Base-by-base conservation (phyloP, 2,113 vertebrate species). In the Hucho hucho region DNA sequence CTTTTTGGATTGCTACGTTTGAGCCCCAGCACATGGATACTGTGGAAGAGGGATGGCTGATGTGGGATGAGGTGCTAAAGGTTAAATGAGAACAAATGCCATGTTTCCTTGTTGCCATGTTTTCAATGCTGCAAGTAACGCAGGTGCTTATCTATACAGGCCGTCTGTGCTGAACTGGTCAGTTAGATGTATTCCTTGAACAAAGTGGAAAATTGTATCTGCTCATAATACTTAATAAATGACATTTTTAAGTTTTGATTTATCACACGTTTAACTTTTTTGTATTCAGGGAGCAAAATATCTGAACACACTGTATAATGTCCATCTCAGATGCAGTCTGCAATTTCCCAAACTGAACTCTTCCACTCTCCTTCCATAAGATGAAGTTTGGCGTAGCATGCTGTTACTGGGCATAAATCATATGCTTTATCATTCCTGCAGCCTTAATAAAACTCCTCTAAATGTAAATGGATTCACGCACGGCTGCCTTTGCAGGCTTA, bases 401-500 rank as follows among this genome's bases (percentile, higher is more conserved):
- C 76, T 9, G 53, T 76, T 73, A 64, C 61, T 0, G 1, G 79
- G 83, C 85, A 88, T 91, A 89, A 90, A 92, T 90, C 87, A 90
- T 75, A 72, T 6, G 58, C 77, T 85, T 85, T 87, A 87, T 84
- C 83, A 86, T 81, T 81, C 79, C 75, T 84, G 49, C 79, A 32
- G 72, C 81, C 64, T 32, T 76, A 80, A 83, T 75, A 83, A 86
- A 89, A 84, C 74, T 82, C 79, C 83, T 91, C 86, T 88, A 89
- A 88, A 92, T 90, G 89, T 85, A 90, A 91, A 91, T 87, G 77
- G 24, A 9, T 49, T 49, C 59, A 58, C 9, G 69, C 75, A 26
- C 72, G 78, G 24, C 73, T 80, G 71, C 77, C 46, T 83, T 88
- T 24, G 43, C 64, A 70, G 71, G 69, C 76, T 86, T 83, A 83